These are phyloP conservation scores for Calcarius lapponicus DNA, from an alignment of 2,797 vertebrate genomes.

Conservation along the genomic window DNA sequence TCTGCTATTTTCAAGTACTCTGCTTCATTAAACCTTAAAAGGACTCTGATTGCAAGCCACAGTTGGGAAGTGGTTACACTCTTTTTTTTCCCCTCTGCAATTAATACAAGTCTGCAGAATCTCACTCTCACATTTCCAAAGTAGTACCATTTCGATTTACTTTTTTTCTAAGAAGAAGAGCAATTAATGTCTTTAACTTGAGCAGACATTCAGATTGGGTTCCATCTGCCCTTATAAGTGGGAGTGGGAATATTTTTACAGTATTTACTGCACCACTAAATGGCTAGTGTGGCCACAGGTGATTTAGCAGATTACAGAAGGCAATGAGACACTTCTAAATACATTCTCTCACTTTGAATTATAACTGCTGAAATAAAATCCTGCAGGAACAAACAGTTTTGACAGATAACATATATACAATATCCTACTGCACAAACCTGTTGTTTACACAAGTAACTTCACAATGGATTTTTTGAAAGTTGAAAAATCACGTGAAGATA, in stretches of 20 bases:
- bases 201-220: neutral
- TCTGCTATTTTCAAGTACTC: slow-evolving; percentile 23
- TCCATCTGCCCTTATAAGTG: neutral
- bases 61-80: neutral
- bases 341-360: slow-evolving; percentile 47
- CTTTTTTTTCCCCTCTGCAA: neutral
- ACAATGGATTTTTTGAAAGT: neutral
- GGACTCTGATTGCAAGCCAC: neutral
- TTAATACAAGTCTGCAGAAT: slow-evolving; percentile 6
- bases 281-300: neutral
- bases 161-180: neutral
- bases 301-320: slow-evolving; percentile 17
- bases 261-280: neutral
- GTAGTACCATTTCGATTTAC: neutral
- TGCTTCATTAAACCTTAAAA: slow-evolving; percentile 56
- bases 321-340: slow-evolving; percentile 27
- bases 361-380: slow-evolving; percentile 34
- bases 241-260: neutral
- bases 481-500: neutral
- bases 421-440: neutral
- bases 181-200: neutral
- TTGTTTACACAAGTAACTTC: neutral
- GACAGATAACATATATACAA: neutral
- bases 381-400: slow-evolving; percentile 32
- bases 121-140: neutral